Evolutionary conservation across 1,140 invertebrate genomes (phyloP).

Genomic region (Drosophila novamexicana): DNA sequence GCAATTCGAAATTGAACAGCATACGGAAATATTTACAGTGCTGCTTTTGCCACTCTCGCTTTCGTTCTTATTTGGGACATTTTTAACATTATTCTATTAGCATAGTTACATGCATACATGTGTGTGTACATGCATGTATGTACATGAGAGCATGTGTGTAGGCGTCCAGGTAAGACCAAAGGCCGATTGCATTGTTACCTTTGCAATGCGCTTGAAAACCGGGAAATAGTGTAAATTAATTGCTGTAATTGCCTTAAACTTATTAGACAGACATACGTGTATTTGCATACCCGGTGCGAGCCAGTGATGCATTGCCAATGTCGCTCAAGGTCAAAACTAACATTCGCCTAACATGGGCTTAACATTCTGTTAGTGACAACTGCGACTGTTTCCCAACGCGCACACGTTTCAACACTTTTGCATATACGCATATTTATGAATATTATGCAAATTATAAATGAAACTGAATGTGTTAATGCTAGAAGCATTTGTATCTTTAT

Average conservation of each 20-base stretch:
- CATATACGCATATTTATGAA: constrained; percentile 46
- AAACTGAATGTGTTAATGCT: constrained; percentile 62
- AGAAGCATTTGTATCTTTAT: constrained; percentile 47
- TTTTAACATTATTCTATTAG: background rate
- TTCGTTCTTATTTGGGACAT: constrained; percentile 13
- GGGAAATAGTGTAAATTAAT: constrained; percentile 44
- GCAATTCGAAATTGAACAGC: constrained; percentile 11
- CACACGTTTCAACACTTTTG: constrained; percentile 43
- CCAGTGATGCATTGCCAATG: constrained; percentile 59
- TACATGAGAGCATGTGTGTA: background rate
- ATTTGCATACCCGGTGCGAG: constrained; percentile 54
- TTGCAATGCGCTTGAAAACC: constrained; percentile 5
- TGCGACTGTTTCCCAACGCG: constrained; percentile 24
- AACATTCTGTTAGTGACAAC: constrained; percentile 39
- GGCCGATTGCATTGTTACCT: constrained; percentile 15
- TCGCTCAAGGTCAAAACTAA: constrained; percentile 65
- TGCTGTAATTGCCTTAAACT: constrained; percentile 27
- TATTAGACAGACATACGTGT: constrained; percentile 2
- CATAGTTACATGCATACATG: too few species aligned
- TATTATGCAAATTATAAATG: constrained; percentile 70
- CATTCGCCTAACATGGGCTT: constrained; percentile 42
- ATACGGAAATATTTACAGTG: constrained; percentile 16
- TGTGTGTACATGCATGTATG: background rate
- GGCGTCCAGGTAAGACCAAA: constrained; percentile 4
- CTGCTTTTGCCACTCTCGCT: constrained; percentile 25